phyloP scores from a whole-genome alignment of 2,797 vertebrate species.

The Betta splendens region DNA sequence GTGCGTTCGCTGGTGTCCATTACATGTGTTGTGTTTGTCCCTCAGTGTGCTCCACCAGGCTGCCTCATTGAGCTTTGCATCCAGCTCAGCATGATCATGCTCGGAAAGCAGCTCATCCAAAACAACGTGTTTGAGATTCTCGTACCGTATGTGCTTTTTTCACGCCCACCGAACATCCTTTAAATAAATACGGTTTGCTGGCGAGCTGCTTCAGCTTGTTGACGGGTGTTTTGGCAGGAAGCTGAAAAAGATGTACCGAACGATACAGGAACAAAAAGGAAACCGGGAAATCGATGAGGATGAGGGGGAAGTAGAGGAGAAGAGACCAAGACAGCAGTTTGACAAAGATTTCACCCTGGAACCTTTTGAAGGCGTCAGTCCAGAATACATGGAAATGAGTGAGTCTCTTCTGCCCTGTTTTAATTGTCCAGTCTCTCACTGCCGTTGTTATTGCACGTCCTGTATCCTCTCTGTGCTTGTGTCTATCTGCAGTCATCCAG shows the following conservation, averaged over 20 bases:
- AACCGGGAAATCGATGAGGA: conserved; percentile 73
- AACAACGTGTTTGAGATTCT: conserved; percentile 98
- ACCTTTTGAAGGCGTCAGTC: conserved; percentile 91
- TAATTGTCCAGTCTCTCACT: conserved; percentile 2
- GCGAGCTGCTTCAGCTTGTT: background rate
- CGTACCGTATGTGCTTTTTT: conserved; percentile 88
- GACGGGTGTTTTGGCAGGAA: conserved; percentile 65
- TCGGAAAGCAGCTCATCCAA: conserved; percentile 98
- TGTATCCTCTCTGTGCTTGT: conserved; percentile 26
- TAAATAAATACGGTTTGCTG: background rate
- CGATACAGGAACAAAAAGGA: conserved; percentile 83
- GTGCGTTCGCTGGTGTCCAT: conserved; percentile 6
- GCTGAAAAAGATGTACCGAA: conserved; percentile 87
- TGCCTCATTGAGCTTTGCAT: conserved; percentile 98
- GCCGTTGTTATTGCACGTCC: too few species aligned
- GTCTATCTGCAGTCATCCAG: conserved; percentile 87
- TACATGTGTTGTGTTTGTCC: conserved; percentile 18
- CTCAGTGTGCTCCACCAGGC: conserved; percentile 94
- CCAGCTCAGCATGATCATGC: conserved; percentile 98
- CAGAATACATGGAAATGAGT: conserved; percentile 99
- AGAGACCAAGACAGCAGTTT: conserved; percentile 87
- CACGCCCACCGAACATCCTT: background rate
- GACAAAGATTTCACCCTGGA: conserved; percentile 90
- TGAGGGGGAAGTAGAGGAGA: conserved; percentile 59
- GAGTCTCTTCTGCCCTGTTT: conserved; percentile 56